A percentile compares a stretch with the other conserved stretches of the same genome.
Evolutionary conservation across 2,888 invertebrate genomes (phyloP).

Genomic region (Napeogenes sylphis): DNA sequence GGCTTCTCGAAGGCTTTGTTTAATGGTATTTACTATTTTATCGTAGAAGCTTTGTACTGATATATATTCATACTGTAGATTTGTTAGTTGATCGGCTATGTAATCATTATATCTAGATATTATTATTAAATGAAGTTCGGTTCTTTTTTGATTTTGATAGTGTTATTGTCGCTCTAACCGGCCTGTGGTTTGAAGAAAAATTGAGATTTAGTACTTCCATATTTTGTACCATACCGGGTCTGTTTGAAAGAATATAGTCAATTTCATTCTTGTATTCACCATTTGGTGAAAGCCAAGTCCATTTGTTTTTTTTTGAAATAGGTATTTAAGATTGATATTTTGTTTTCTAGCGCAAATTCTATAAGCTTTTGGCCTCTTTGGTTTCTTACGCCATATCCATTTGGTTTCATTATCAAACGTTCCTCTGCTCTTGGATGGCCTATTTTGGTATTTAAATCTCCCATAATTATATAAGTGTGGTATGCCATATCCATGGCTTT

Average conservation of each 20-base stretch:
- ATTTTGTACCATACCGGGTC: slow-evolving; percentile 11
- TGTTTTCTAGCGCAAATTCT: slow-evolving; percentile 32
- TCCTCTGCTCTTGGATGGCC: too few species aligned
- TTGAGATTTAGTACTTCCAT: slow-evolving; percentile 18
- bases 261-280: slow-evolving; percentile 19
- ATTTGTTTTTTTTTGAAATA: slow-evolving; percentile 26
- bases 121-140: not conserved
- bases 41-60: slow-evolving; percentile 4
- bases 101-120: slow-evolving; percentile 18
- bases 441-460: slow-evolving; percentile 24
- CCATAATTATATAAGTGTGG: slow-evolving; percentile 23
- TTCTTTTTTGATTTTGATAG: slow-evolving; percentile 1
- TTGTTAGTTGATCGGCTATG: slow-evolving; percentile 7
- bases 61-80: not conserved
- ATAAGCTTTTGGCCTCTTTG: slow-evolving; percentile 15
- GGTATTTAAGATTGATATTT: slow-evolving; percentile 32
- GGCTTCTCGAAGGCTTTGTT: not conserved
- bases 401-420: too few species aligned
- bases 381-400: too few species aligned
- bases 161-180: slow-evolving; percentile 15
- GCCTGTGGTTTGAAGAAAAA: slow-evolving; percentile 20
- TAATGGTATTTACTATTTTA: not conserved
- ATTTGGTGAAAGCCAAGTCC: slow-evolving; percentile 33
- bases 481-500: slow-evolving; percentile 22
- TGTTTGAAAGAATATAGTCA: slow-evolving; percentile 19